Evolutionary conservation across 2,888 invertebrate species (phyloP).

Genomic region (Heliconius erato): DNA sequence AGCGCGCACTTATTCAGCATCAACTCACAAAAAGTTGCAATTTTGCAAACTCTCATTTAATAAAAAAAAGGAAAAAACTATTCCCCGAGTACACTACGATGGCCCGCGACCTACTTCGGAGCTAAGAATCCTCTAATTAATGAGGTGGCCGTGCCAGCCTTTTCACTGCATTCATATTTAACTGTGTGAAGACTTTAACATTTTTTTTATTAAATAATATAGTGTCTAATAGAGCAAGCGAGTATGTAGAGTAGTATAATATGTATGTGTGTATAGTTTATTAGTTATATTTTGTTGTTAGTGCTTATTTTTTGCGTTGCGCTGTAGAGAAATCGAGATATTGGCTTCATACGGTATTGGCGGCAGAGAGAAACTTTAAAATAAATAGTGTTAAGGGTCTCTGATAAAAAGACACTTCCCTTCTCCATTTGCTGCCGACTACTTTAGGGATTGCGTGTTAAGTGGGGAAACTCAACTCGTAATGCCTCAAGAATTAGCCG

Average conservation of each 20-base stretch:
- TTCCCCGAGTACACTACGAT: conserved; percentile 43
- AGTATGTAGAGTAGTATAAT: no score
- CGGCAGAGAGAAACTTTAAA: no score
- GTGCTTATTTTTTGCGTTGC: neutral
- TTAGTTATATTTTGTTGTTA: neutral
- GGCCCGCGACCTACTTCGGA: conserved; percentile 49
- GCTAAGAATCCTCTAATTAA: conserved; percentile 50
- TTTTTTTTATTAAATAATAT: neutral
- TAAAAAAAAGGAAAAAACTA: conserved; percentile 47
- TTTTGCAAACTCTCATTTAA: conserved; percentile 37
- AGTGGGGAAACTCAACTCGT: no score
- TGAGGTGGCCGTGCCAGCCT: conserved; percentile 51
- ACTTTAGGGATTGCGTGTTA: no score
- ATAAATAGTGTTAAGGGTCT: no score
- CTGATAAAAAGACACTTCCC: no score
- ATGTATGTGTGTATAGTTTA: neutral
- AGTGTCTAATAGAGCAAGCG: neutral
- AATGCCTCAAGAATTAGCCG: no score
- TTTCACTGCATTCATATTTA: conserved; percentile 45
- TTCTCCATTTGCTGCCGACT: no score
- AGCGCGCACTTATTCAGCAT: conserved; percentile 41
- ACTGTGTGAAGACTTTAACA: neutral
- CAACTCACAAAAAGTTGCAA: conserved; percentile 42
- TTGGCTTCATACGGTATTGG: neutral
- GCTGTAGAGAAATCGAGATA: neutral